A percentile compares a stretch with the other conserved stretches of the same genome.
These are phyloP conservation scores for Cataglyphis altisquamis DNA, from an alignment of 2,888 invertebrate genomes.

Conservation along the genomic window DNA sequence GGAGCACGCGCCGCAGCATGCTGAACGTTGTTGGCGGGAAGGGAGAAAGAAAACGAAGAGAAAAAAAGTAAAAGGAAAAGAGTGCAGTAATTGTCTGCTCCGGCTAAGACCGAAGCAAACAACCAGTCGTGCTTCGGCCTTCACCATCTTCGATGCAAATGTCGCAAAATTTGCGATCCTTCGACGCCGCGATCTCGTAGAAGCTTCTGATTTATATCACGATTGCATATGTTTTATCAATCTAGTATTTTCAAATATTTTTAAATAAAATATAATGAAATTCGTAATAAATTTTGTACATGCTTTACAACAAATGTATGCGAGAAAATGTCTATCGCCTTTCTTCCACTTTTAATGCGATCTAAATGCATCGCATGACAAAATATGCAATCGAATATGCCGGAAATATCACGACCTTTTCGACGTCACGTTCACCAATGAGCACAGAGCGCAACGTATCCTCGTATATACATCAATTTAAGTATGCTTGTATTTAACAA, in stretches of 20 bases:
- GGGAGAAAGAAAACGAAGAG: constrained; percentile 23
- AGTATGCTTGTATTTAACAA: constrained; percentile 85
- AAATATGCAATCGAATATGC: constrained; percentile 7
- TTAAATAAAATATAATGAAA: background rate
- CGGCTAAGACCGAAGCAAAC: constrained; percentile 68
- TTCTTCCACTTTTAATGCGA: background rate
- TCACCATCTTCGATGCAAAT: constrained; percentile 55
- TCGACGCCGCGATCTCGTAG: background rate
- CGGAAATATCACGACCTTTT: constrained; percentile 37
- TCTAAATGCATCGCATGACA: background rate
- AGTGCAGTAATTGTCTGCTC: constrained; percentile 75
- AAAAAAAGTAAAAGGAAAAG: constrained; percentile 57
- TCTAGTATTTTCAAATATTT: background rate
- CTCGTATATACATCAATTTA: constrained; percentile 80
- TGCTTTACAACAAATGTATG: background rate
- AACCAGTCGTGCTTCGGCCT: constrained; percentile 39
- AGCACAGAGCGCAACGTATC: constrained; percentile 66
- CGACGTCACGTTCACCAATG: constrained; percentile 50
- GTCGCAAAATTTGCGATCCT: constrained; percentile 42
- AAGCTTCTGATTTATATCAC: background rate
- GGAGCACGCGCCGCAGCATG: constrained; percentile 73
- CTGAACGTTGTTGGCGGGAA: constrained; percentile 39
- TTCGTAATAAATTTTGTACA: background rate
- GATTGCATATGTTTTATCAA: background rate
- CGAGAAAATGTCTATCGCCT: background rate